A percentile compares a stretch with the other conserved stretches of the same genome.
These are phyloP conservation scores for Anoplopoma fimbria DNA, from an alignment of 2,113 vertebrate genomes.

Conservation along the genomic window DNA sequence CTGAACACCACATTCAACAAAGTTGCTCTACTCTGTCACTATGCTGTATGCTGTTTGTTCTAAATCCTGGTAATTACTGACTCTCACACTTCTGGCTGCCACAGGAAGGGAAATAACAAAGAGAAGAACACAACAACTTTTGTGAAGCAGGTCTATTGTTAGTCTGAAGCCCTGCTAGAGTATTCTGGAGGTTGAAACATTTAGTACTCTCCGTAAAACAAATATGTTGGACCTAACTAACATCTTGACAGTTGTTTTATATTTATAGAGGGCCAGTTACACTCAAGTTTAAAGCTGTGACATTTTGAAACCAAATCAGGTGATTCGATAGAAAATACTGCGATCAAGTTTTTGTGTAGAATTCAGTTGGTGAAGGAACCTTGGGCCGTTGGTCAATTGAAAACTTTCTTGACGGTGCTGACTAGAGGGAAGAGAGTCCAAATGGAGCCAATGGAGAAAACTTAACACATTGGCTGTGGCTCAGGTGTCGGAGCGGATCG, in stretches of 20 bases:
- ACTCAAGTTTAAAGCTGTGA: too few relatives aligned
- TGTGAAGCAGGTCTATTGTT: conserved; percentile 19
- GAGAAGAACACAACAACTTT: neutral
- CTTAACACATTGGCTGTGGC: too few relatives aligned
- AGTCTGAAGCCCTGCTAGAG: neutral
- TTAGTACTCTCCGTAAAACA: neutral
- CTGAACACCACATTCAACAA: conserved; percentile 22
- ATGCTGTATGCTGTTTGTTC: conserved; percentile 9
- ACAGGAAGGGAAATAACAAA: conserved; percentile 4
- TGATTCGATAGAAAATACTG: too few relatives aligned
- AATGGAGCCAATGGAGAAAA: too few relatives aligned
- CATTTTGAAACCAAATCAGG: too few relatives aligned
- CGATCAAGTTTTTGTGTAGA: too few relatives aligned
- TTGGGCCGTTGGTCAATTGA: too few relatives aligned
- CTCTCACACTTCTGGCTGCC: neutral
- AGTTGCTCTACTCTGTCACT: conserved; percentile 26
- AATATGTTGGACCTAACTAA: neutral
- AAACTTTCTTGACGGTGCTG: too few relatives aligned
- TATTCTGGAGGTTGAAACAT: neutral
- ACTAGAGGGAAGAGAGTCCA: too few relatives aligned
- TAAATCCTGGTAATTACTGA: conserved; percentile 41
- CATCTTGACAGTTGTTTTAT: neutral
- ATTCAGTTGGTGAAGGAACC: too few relatives aligned
- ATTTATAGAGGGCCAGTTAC: neutral
- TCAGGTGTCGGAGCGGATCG: too few relatives aligned